Percentiles rank a stretch among this genome's conserved stretches.
These are phyloP conservation scores for Luffia ferchaultella DNA, from an alignment of 2,888 invertebrate species.

Conservation along the genomic window DNA sequence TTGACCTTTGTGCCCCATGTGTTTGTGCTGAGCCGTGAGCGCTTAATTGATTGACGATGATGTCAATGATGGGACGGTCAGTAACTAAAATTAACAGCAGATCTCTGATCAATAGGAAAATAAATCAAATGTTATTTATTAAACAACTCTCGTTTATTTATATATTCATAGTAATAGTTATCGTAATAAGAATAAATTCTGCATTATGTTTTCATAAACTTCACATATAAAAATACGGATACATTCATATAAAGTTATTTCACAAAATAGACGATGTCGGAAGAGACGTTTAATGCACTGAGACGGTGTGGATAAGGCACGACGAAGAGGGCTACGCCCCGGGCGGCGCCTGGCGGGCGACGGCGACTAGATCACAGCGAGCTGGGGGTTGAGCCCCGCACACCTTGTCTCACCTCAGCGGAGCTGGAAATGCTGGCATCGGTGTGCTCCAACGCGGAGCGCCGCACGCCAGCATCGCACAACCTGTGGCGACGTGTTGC, in stretches of 20 bases:
- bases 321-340: constrained; percentile 55
- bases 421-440: constrained; percentile 64
- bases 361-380: constrained; percentile 63
- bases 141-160: constrained; percentile 56
- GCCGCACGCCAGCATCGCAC: constrained; percentile 40
- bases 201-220: constrained; percentile 59
- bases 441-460: constrained; percentile 73
- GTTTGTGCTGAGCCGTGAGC: too few relatives aligned
- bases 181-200: too few relatives aligned
- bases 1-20: too few relatives aligned
- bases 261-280: constrained; percentile 58
- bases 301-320: constrained; percentile 41
- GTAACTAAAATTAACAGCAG: too few relatives aligned
- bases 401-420: constrained; percentile 53
- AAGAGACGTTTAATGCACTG: constrained; percentile 58
- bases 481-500: constrained; percentile 47
- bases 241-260: constrained; percentile 52
- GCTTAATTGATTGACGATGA: too few relatives aligned
- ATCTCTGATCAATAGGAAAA: too few relatives aligned
- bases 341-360: constrained; percentile 57
- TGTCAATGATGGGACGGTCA: too few relatives aligned
- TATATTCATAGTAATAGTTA: too few relatives aligned
- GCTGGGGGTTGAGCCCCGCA: constrained; percentile 41
- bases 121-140: too few relatives aligned
- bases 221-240: constrained; percentile 64